Conservation (phyloP, 2,888 invertebrate species). For the Agrotis clavis region DNA sequence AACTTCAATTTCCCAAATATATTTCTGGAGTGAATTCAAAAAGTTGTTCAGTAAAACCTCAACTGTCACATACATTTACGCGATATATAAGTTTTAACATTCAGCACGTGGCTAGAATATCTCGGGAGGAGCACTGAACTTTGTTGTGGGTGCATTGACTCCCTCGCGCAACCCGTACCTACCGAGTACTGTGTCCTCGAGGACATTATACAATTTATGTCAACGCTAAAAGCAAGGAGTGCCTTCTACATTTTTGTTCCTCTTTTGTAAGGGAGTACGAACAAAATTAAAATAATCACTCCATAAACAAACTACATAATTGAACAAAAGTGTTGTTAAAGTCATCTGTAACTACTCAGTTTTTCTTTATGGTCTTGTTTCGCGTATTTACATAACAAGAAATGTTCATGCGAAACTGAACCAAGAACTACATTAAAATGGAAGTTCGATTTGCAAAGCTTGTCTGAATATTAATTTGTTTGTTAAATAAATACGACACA, state of each 20-base stretch:
- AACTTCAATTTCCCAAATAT: constrained; percentile 71
- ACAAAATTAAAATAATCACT: constrained; percentile 48
- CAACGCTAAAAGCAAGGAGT: constrained; percentile 68
- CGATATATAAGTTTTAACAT: constrained; percentile 79
- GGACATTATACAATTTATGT: constrained; percentile 74
- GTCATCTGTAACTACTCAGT: constrained; percentile 19
- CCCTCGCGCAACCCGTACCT: constrained; percentile 62
- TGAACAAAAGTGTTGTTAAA: constrained; percentile 42
- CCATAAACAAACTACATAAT: constrained; percentile 46
- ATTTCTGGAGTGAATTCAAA: constrained; percentile 65
- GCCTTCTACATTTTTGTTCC: constrained; percentile 45
- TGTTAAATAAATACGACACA: constrained; percentile 54
- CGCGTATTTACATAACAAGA: constrained; percentile 75
- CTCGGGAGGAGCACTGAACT: constrained; percentile 83
- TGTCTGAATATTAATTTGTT: constrained; percentile 71
- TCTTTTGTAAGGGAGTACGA: constrained; percentile 41
- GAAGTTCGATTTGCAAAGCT: constrained; percentile 66
- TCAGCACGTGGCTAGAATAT: constrained; percentile 80
- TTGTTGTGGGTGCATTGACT: constrained; percentile 83
- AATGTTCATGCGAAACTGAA: constrained; percentile 70
- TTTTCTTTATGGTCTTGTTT: constrained; percentile 31
- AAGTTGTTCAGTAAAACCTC: constrained; percentile 68
- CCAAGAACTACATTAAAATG: constrained; percentile 68
- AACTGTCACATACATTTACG: constrained; percentile 76
- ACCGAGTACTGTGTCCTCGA: constrained; percentile 56